Base-by-base conservation (phyloP, 2,888 invertebrate species). In the Ectemnius lituratus region DNA sequence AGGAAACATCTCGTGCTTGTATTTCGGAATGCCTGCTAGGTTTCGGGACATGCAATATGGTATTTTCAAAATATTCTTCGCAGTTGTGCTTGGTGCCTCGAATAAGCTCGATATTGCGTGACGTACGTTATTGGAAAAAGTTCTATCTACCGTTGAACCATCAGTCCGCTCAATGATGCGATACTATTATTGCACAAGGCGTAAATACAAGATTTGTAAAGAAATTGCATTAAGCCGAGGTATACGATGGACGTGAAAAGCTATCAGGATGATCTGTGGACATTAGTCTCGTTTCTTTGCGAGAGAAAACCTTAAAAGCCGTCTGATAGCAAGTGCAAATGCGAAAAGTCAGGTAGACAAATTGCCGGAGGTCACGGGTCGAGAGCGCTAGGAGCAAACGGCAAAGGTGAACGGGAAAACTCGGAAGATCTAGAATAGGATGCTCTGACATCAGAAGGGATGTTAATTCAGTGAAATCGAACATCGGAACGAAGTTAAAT, bases 101-200 rank as follows among this genome's bases (percentile, higher is more conserved):
- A 11, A 56, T 81, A 78, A 80, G 67, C 73, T 78, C 28, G 67
- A 28, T 52, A 73, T 81, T 76, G 80, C 81, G 76, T 80, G 80
- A 76, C 59, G 49, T 37, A 11, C 20, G 66, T 57, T 70, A 67
- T 75, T 65, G 69, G 62, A 70, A 61, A 47, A 66, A 14, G 18
- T 14, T 60, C 27, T 49, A 52, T 47, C 62, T 65, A n/a, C 6
- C n/a, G 5, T 18, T 8, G 8, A 8, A 37, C 37, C 37, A 37
- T 6, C 37, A 37, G 8, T 37, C 37, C 8, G 8, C 37, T 6
- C 37, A 6, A 37, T 23, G 23, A 37, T 37, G 37, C 8, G 37
- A 37, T 37, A 37, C 37, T 11, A 37, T 37, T 37, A 37, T 37
- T 37, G 37, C 2, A 37, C 11, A 60, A 37, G 28, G 18, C 46